Percentiles rank a stretch among this genome's conserved stretches.
Conservation (phyloP, 2,888 invertebrate species). For the Peribatodes rhomboidaria region DNA sequence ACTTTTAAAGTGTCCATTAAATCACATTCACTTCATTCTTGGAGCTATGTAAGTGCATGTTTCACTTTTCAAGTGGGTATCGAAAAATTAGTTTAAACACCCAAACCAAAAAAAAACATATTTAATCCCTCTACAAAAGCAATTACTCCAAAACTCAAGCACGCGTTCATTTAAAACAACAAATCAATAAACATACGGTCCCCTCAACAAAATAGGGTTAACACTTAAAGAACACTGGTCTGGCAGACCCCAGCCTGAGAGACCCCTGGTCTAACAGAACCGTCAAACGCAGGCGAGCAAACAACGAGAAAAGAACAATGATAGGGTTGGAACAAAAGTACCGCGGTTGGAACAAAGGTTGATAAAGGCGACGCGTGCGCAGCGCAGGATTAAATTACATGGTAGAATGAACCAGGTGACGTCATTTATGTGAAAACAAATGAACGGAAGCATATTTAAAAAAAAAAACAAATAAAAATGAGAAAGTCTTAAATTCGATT, state of each 20-base stretch:
- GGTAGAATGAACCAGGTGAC: conserved; percentile 27
- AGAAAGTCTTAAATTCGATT: conserved; percentile 1
- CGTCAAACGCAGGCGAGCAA: conserved; percentile 29
- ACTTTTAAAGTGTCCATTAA: too few relatives aligned
- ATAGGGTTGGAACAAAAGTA: conserved; percentile 29
- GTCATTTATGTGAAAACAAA: conserved; percentile 14
- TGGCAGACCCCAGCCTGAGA: conserved; percentile 1
- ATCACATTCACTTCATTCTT: too few relatives aligned
- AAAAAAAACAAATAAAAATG: neutral
- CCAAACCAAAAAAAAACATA: neutral
- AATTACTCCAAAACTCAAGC: conserved; percentile 30
- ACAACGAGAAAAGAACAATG: conserved; percentile 40
- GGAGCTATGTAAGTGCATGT: too few relatives aligned
- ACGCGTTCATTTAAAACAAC: conserved; percentile 37
- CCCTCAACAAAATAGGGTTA: conserved; percentile 15
- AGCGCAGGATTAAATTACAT: conserved; percentile 25
- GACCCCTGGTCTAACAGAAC: conserved; percentile 12
- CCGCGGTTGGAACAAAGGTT: conserved; percentile 28
- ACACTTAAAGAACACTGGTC: conserved; percentile 22
- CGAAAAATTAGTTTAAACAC: neutral
- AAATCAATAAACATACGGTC: conserved; percentile 42
- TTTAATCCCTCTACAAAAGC: conserved; percentile 16
- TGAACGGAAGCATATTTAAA: conserved; percentile 12
- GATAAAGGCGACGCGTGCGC: conserved; percentile 39
- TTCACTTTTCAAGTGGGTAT: too few relatives aligned